These are phyloP conservation scores for Mus spicilegus DNA, from an alignment of 2,113 vertebrate species.

Conservation along the genomic window DNA sequence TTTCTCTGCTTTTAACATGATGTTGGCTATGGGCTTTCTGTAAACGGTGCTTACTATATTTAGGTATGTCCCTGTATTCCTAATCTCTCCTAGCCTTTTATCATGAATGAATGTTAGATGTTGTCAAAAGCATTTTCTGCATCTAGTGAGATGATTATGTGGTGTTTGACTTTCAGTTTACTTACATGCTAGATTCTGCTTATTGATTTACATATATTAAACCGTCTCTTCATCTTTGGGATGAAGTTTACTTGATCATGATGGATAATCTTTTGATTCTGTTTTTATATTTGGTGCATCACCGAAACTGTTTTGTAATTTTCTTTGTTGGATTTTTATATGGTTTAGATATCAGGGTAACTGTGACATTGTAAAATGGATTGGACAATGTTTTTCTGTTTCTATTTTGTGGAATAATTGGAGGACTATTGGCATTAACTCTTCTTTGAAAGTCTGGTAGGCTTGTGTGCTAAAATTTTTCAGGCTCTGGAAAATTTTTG, in stretches of 20 bases:
- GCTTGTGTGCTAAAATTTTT: background rate
- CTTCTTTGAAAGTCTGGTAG: background rate
- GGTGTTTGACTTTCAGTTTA: background rate
- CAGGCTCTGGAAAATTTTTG: background rate
- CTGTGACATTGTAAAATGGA: background rate
- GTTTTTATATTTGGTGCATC: background rate
- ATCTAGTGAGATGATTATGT: background rate
- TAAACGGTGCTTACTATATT: background rate
- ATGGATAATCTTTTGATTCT: background rate
- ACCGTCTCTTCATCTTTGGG: background rate
- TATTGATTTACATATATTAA: background rate
- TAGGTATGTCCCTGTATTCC: background rate
- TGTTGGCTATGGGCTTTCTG: background rate
- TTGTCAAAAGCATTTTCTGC: background rate
- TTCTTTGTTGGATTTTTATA: background rate
- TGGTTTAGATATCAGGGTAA: background rate
- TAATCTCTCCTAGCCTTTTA: background rate
- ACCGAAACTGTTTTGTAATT: background rate
- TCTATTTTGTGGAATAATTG: background rate
- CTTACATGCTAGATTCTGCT: background rate
- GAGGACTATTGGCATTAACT: background rate
- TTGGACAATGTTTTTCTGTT: background rate
- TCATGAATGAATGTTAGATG: background rate
- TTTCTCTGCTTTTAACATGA: background rate
- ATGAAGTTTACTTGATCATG: background rate